Conservation (phyloP, 2,888 invertebrate species). For the Caenorhabditis sulstoni region DNA sequence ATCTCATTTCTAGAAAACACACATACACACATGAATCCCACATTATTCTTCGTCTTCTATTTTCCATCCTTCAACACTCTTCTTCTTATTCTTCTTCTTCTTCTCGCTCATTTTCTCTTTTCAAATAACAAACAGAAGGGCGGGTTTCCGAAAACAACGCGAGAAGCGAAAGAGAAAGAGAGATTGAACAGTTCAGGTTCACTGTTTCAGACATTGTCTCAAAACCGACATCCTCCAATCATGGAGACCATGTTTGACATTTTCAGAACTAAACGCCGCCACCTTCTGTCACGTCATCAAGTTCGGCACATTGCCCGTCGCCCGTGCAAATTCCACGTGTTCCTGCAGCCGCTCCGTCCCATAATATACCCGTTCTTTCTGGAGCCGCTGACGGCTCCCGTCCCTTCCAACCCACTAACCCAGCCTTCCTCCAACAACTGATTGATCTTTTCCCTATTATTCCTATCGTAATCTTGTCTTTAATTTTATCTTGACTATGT, state of each 20-base stretch:
- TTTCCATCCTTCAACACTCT: neutral
- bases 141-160: neutral
- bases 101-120: neutral
- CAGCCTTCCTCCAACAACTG: neutral
- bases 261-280: constrained; percentile 49
- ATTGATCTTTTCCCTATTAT: constrained; percentile 13
- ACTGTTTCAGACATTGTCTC: constrained; percentile 12
- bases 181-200: constrained; percentile 28
- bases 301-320: constrained; percentile 30
- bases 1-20: neutral
- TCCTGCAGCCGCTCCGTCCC: constrained; percentile 19
- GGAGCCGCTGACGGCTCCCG: neutral
- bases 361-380: constrained; percentile 23
- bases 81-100: too few relatives aligned
- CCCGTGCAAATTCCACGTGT: constrained; percentile 27
- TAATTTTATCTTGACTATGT: neutral
- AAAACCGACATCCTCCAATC: neutral
- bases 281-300: constrained; percentile 12
- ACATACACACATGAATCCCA: neutral
- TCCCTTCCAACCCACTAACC: constrained; percentile 1
- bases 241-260: neutral
- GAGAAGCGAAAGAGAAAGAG: constrained; percentile 1
- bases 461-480: neutral
- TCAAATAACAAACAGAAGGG: neutral
- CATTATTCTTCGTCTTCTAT: neutral